Conservation (phyloP, 2,113 vertebrate genomes). For the Apodemus speciosus region DNA sequence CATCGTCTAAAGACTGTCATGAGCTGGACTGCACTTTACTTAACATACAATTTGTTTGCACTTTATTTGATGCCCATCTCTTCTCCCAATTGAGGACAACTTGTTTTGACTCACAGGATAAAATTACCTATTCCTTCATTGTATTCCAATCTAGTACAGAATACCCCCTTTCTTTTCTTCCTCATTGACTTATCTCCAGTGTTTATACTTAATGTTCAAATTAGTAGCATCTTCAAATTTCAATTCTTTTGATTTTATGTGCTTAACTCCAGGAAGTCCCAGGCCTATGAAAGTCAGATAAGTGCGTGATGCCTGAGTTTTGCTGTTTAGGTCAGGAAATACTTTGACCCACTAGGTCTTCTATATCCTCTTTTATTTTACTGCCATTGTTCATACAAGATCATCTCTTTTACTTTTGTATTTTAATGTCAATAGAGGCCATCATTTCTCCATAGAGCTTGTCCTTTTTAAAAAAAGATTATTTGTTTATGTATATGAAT, state of each 20-base stretch:
- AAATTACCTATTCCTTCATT: background rate
- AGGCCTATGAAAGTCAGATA: constrained; percentile 27
- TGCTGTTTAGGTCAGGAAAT: background rate
- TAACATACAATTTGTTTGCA: background rate
- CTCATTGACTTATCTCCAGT: background rate
- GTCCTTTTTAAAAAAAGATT: background rate
- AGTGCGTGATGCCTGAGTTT: background rate
- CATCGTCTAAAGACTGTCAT: background rate
- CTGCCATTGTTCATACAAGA: background rate
- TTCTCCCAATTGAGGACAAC: background rate
- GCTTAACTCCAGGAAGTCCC: background rate
- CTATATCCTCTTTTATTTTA: constrained; percentile 21
- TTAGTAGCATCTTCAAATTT: constrained; percentile 23
- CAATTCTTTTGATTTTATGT: background rate
- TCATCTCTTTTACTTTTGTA: constrained; percentile 24
- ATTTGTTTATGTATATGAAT: no score
- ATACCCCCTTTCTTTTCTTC: background rate
- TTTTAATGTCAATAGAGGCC: background rate
- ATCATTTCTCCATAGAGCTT: background rate
- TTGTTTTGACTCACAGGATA: background rate
- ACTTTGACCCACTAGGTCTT: constrained; percentile 21
- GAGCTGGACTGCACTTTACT: constrained; percentile 14
- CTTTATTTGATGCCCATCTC: background rate
- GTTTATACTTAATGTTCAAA: background rate
- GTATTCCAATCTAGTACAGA: background rate